Conservation (phyloP, 92 coral and sea anemone species). For the Epizoanthus fatuus region DNA sequence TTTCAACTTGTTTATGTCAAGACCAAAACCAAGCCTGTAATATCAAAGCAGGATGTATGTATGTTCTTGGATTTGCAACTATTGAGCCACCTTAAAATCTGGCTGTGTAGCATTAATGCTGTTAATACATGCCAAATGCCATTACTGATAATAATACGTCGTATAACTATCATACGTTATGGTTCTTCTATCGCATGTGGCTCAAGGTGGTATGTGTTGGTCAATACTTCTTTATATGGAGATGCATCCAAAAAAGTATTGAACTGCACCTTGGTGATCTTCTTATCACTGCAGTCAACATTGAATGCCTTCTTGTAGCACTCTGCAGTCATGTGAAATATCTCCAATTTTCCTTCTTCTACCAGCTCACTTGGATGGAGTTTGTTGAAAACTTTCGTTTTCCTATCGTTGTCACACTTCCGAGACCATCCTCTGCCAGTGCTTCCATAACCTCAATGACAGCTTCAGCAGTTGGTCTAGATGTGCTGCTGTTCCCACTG, state of each 20-base stretch:
- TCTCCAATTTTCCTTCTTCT: constrained; percentile 4
- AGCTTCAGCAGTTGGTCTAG: too few species aligned
- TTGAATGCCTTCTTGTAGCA: background rate
- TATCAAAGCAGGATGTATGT: too few species aligned
- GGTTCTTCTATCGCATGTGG: constrained; percentile 4
- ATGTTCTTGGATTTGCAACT: too few species aligned
- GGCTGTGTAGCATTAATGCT: too few species aligned
- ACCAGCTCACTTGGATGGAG: background rate
- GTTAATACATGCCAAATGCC: too few species aligned
- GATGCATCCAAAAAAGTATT: constrained; percentile 19
- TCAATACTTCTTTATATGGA: constrained; percentile 19
- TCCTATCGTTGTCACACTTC: background rate
- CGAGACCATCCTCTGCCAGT: too few species aligned
- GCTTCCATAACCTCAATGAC: too few species aligned
- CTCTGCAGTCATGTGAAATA: background rate
- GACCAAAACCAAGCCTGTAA: too few species aligned
- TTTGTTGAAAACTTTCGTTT: background rate
- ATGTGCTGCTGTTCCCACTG: too few species aligned
- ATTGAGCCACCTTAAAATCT: too few species aligned
- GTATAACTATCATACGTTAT: background rate
- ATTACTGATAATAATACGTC: too few species aligned
- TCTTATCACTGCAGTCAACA: background rate
- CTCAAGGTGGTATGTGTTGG: constrained; percentile 12
- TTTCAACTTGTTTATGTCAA: too few species aligned
- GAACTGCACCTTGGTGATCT: constrained; percentile 2